Evolutionary conservation across 2,888 invertebrate species (phyloP).

Genomic region (Tromatobia lineatoria): DNA sequence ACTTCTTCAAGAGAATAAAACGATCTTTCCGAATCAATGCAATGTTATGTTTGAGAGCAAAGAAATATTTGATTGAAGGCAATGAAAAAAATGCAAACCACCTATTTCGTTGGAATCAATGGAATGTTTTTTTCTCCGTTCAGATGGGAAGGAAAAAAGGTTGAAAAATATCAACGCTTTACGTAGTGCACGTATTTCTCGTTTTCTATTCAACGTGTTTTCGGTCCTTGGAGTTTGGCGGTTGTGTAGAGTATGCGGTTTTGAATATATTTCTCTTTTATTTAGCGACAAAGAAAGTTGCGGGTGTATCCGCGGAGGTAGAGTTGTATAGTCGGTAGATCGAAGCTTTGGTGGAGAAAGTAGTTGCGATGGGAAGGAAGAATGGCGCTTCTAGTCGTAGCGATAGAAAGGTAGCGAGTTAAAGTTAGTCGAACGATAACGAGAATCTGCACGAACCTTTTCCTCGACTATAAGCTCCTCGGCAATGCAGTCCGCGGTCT

Average conservation of each 20-base stretch:
- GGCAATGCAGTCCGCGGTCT: conserved; percentile 3
- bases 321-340: background rate
- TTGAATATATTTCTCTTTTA: background rate
- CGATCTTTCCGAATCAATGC: too few species aligned
- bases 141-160: background rate
- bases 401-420: conserved; percentile 9
- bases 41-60: too few species aligned
- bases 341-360: background rate
- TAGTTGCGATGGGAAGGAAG: conserved; percentile 11
- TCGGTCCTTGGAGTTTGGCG: background rate
- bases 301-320: background rate
- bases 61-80: too few species aligned
- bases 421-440: conserved; percentile 51
- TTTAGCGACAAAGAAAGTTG: background rate
- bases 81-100: too few species aligned
- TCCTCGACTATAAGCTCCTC: background rate
- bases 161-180: background rate
- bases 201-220: background rate
- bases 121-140: background rate
- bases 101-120: too few species aligned
- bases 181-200: background rate
- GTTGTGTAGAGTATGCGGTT: background rate
- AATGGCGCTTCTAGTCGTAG: background rate
- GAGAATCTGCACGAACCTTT: conserved; percentile 35
- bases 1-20: too few species aligned